A percentile compares a stretch with the other conserved stretches of the same genome.
Evolutionary conservation across 1,140 invertebrate species (phyloP).

Genomic region (Ylistrum balloti): DNA sequence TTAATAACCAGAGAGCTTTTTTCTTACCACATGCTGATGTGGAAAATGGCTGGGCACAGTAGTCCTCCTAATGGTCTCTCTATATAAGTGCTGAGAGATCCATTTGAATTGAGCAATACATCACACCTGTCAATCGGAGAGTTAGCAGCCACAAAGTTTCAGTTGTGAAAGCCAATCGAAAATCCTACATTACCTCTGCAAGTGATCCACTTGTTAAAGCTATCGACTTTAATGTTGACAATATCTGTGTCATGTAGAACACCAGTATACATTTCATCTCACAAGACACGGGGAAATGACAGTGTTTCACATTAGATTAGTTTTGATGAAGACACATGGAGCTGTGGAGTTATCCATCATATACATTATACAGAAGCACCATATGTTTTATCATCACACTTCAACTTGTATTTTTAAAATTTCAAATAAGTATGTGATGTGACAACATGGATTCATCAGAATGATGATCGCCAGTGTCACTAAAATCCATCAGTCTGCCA

Average conservation of each 20-base stretch:
- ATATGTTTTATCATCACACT: not conserved
- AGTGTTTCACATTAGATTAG: not conserved
- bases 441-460: not conserved
- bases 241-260: not conserved
- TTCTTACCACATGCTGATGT: constrained; percentile 1
- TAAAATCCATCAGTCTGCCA: constrained; percentile 7
- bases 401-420: constrained; percentile 1
- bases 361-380: not conserved
- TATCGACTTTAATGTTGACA: not conserved
- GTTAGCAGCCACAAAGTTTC: constrained; percentile 32
- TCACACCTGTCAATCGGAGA: not conserved
- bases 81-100: not conserved
- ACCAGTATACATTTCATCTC: not conserved
- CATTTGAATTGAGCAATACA: constrained; percentile 18
- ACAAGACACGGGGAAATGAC: not conserved
- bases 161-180: constrained; percentile 32
- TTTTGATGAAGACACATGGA: not conserved
- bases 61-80: not conserved
- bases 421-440: not conserved
- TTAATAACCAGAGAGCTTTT: not conserved
- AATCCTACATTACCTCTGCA: constrained; percentile 17
- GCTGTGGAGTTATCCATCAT: not conserved
- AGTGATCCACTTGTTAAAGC: not conserved
- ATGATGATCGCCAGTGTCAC: not conserved
- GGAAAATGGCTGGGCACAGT: not conserved